phyloP scores from a whole-genome alignment of 2,888 invertebrate species.

The Dusona sp. region DNA sequence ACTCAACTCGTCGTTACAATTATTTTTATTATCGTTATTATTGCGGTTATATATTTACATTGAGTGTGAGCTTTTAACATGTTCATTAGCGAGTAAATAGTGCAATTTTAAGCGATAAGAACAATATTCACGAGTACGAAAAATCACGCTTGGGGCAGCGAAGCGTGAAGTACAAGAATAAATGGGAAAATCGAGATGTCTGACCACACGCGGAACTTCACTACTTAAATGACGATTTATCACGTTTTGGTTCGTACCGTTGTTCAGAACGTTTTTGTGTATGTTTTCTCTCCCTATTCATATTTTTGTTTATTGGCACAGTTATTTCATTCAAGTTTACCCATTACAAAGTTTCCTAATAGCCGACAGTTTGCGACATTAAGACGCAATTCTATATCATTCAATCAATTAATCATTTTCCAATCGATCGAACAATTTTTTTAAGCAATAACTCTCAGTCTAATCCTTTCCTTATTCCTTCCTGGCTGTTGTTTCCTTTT shows the following conservation, averaged over 20 bases:
- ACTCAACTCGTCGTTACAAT: conserved; percentile 41
- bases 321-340: neutral
- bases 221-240: conserved; percentile 56
- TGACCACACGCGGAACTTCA: conserved; percentile 58
- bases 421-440: conserved; percentile 7
- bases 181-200: conserved; percentile 43
- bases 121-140: conserved; percentile 8
- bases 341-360: neutral
- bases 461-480: too few species aligned
- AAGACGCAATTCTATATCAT: neutral
- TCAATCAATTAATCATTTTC: neutral
- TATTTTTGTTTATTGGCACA: conserved; percentile 1
- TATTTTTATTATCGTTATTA: conserved; percentile 48
- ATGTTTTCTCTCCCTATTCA: conserved; percentile 9
- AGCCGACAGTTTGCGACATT: too few species aligned
- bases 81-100: conserved; percentile 54
- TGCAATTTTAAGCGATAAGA: conserved; percentile 26
- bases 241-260: conserved; percentile 22
- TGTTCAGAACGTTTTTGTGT: conserved; percentile 9
- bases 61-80: conserved; percentile 35
- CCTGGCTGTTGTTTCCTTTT: too few species aligned
- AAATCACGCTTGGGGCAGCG: conserved; percentile 9
- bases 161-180: neutral
- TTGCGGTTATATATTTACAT: conserved; percentile 37
- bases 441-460: conserved; percentile 27